Evolutionary conservation across 2,888 invertebrate species (phyloP).

Genomic region (Nomada fabriciana): DNA sequence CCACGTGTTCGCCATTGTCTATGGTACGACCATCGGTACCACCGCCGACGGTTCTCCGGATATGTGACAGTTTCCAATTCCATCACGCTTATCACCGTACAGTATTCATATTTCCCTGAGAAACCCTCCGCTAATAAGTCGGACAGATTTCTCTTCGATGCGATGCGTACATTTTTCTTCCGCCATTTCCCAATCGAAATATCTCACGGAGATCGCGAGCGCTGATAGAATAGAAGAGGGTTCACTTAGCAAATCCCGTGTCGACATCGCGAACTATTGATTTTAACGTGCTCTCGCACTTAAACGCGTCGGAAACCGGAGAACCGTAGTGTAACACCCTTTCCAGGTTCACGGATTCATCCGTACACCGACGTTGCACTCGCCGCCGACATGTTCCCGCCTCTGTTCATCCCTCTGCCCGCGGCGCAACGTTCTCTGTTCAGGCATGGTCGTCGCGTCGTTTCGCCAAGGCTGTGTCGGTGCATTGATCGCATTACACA

Average conservation of each 20-base stretch:
- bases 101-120: too few relatives aligned
- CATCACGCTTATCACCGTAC: too few relatives aligned
- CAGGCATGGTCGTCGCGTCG: constrained; percentile 41
- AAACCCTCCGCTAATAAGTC: too few relatives aligned
- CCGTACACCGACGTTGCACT: constrained; percentile 38
- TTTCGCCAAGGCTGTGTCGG: constrained; percentile 64
- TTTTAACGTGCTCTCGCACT: constrained; percentile 71
- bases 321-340: constrained; percentile 66
- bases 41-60: too few relatives aligned
- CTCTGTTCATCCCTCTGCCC: neutral
- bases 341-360: constrained; percentile 65
- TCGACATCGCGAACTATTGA: constrained; percentile 76
- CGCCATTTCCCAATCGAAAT: too few relatives aligned
- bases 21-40: too few relatives aligned
- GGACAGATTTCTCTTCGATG: too few relatives aligned
- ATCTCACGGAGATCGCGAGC: too few relatives aligned
- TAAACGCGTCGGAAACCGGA: constrained; percentile 67
- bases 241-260: constrained; percentile 73
- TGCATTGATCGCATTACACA: constrained; percentile 83
- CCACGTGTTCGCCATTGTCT: neutral
- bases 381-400: constrained; percentile 4
- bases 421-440: constrained; percentile 34
- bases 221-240: neutral
- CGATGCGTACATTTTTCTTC: too few relatives aligned
- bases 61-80: too few relatives aligned